Evolutionary conservation across 2,113 vertebrate genomes (phyloP), one percentile per base, ranked within the genome.

Genomic region (Nannobrachium achirus): DNA sequence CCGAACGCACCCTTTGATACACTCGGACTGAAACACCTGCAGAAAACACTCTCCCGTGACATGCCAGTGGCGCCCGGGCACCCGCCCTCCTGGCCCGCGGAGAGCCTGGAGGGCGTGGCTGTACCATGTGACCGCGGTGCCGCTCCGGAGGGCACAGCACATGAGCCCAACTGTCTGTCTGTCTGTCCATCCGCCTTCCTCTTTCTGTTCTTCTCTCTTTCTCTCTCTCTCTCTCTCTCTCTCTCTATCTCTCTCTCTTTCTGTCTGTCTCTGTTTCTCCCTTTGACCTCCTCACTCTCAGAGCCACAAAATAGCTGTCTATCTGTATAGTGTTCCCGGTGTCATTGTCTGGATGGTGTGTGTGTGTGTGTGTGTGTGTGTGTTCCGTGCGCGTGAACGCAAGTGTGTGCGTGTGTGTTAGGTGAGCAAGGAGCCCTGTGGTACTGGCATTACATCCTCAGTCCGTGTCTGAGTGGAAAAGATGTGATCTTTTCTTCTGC

Each of bases 71-170:
- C n/a, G 79, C 42, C 59, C n/a, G 72, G 73, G 78, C 44, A 71
- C 63, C 51, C 18, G 4, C 33, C 10, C 56, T n/a, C n/a, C n/a
- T n/a, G n/a, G n/a, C 75, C 66, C 44, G 0, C 8, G 72, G 58
- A 63, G 68, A 72, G 51, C 45, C 18, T 57, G 61, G 55, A 19
- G 64, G 57, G 33, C 62, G 38, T 0, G 18, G 58, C 64, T 70
- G 61, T 11, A 73, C 58, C 73, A 66, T 57, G 70, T 66, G 71
- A 72, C 75, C 65, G 58, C 38, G n/a, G n/a, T n/a, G n/a, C n/a
- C n/a, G n/a, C n/a, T n/a, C 58, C 8, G 20, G 39, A 63, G 50
- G n/a, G 51, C 18, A 49, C 33, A n/a, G 19, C 56, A 40, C 60
- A 53, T 56, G n/a, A n/a, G n/a, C n/a, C n/a, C n/a, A n/a, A n/a